Evolutionary conservation across 92 coral and sea anemone genomes (phyloP), one percentile per base, ranked within the genome.

Genomic region (Blastomussa wellsi): DNA sequence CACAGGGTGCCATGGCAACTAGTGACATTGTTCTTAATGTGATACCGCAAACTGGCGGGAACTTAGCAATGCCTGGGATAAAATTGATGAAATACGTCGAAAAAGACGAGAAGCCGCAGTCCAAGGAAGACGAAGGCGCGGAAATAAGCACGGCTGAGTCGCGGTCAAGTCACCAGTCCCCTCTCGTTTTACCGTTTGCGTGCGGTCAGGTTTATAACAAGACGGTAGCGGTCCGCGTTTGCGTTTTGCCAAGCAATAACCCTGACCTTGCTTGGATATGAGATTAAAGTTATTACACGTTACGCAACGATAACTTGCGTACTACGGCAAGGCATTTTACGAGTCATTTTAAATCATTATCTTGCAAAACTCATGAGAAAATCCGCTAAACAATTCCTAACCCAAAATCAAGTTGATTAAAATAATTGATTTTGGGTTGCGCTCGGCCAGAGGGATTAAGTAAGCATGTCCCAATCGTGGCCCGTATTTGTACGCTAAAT

Each of bases 131-230:
- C 73, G 41, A 57, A 13, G 51, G 47, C 87, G 82, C 75, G 35
- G 82, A 49, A 4, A 29, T 55, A 44, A 82, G 29, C 52, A 57
- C 79, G 72, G 41, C 86, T 11, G 71, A 39, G 28, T 39, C 65
- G 71, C 77, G 42, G 42, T 62, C 69, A 36, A 52, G 39, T 37
- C 86, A 76, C 20, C 78, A 38, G 15, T 82, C 89, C 36, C 96
- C 95, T 3, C 89, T 89, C 32, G 90, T 93, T 41, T 87, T 79
- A 48, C 92, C 96, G 42, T 93, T 95, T 57, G 76, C 82, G 26
- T 93, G 91, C 71, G 96, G 97, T 9, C 95, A 94, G 80, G 98
- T 94, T 39, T 94, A 94, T 83, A 94, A 94, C 72, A 84, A 86
- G 44, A 82, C 98, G 7, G 90, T 86, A 73, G 98, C 93, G 29